Conservation (phyloP, 1,140 invertebrate species). For the Planococcus citri region DNA sequence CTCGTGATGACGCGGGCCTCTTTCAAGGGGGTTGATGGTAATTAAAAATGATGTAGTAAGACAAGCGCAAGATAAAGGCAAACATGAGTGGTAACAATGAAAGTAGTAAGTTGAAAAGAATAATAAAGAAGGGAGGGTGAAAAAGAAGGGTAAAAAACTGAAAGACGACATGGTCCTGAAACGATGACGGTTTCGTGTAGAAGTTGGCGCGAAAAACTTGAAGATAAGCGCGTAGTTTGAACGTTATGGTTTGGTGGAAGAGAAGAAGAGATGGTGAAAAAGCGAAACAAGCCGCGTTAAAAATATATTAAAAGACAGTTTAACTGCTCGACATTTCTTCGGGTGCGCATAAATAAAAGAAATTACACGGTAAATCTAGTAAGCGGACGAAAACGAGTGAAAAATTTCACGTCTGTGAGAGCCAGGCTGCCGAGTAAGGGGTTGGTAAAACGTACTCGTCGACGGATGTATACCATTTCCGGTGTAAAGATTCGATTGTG, state of each 20-base stretch:
- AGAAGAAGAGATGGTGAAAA: no score
- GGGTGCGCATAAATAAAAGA: not conserved
- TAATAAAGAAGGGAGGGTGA: no score
- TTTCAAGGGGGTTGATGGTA: not conserved
- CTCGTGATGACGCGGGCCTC: not conserved
- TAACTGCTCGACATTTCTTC: not conserved
- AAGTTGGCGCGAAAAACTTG: not conserved
- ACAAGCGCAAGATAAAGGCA: not conserved
- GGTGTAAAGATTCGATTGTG: no score
- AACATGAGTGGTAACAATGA: not conserved
- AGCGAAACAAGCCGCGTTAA: not conserved
- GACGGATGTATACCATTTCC: no score
- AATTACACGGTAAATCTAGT: not conserved
- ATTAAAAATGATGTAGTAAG: not conserved
- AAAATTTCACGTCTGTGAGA: not conserved
- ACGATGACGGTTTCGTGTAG: no score
- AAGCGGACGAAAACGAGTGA: not conserved
- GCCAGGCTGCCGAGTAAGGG: no score
- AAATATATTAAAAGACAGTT: not conserved
- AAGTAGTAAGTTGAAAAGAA: not conserved
- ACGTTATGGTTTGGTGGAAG: no score
- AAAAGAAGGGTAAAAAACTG: no score
- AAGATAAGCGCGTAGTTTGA: not conserved
- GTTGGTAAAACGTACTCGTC: no score
- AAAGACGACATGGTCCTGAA: no score